Evolutionary conservation across 2,888 invertebrate species (phyloP), one percentile per base, ranked within the genome.

Genomic region (Neoascia interrupta): DNA sequence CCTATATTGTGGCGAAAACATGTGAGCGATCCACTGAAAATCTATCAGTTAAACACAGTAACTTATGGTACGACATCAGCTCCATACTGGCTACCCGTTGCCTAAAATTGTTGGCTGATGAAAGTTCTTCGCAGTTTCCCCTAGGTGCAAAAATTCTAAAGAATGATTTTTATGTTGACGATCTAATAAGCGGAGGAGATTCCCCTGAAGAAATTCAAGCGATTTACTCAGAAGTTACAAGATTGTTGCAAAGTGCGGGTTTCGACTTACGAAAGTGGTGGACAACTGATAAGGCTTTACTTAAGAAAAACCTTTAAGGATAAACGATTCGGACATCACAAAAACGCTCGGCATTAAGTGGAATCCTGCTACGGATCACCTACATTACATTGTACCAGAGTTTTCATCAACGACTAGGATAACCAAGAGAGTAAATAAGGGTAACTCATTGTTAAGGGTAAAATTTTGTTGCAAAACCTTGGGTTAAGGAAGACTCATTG

Each of bases 241-340:
- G 1, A 5, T 13, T 36, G 2, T 36, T n/a, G n/a, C 2, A 6
- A 5, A n/a, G n/a, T n/a, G n/a, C n/a, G 8, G 5, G 36, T 15
- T 36, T 15, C 6, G 36, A 13, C 5, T 15, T 36, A 5, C 36
- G 36, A 3, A 36, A 36, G 6, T n/a, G 36, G 36, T 2, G 36
- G 5, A 13, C 36, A 2, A 36, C 11, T 36, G 36, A 36, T 0
- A 0, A 0, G 0, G 8, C 13, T 4, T 15, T 36, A 6, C 8
- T 36, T 5, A 36, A 36, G 2, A 3, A 15, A 13, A 36, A 13
- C 36, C 36, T 5, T 5, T 36, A 15, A 5, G 15, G 11, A 15
- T 60, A 3, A 70, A 66, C 47, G 66, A 68, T 53, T 37, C 60
- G 10, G 69, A 64, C 18, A 54, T 61, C 15, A 75, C 51, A 3